Evolutionary conservation across 2,888 invertebrate species (phyloP).

Genomic region (Ceriagrion tenellum): DNA sequence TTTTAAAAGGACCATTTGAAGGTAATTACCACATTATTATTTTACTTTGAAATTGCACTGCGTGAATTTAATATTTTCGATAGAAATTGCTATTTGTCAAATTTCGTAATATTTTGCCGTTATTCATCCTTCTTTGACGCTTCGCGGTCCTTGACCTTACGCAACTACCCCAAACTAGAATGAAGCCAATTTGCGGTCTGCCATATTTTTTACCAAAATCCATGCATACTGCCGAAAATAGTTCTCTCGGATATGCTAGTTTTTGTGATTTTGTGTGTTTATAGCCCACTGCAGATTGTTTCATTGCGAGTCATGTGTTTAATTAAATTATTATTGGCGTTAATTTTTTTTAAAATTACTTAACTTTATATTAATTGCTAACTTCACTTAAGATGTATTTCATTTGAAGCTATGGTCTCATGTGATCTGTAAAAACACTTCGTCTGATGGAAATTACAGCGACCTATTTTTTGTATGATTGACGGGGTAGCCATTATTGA

Average conservation of each 20-base stretch:
- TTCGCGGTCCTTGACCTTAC: constrained; percentile 62
- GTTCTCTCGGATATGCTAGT: too few species aligned
- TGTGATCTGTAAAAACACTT: too few species aligned
- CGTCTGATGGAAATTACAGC: neutral
- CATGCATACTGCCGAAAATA: neutral
- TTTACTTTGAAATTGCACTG: neutral
- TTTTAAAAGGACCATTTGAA: constrained; percentile 23
- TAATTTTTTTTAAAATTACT: too few species aligned
- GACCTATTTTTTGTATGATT: constrained; percentile 34
- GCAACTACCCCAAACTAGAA: constrained; percentile 36
- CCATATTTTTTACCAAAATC: neutral
- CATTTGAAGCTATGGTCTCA: too few species aligned
- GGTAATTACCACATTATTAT: neutral
- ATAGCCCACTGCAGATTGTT: too few species aligned
- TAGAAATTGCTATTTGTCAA: neutral
- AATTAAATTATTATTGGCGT: neutral
- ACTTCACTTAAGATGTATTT: too few species aligned
- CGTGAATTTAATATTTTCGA: neutral
- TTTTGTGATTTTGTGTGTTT: too few species aligned
- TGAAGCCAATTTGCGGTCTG: constrained; percentile 25
- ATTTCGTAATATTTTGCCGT: neutral
- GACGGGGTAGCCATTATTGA: constrained; percentile 64
- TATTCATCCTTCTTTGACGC: neutral
- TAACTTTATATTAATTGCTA: too few species aligned
- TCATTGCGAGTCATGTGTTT: neutral